These are phyloP conservation scores for Drosophila parvula DNA, from an alignment of 1,140 invertebrate species.

Conservation along the genomic window DNA sequence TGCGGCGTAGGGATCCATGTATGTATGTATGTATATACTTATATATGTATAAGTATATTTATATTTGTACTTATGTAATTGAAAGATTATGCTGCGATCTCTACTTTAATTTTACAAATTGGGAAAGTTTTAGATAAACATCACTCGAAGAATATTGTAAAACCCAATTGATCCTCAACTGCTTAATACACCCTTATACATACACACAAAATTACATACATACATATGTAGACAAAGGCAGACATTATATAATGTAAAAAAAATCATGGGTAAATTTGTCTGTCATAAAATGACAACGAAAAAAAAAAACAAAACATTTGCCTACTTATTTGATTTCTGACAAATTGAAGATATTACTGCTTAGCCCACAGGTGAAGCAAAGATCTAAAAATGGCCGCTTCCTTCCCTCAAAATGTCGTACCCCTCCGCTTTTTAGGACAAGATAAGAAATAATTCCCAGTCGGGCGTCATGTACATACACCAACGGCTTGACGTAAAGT, in stretches of 20 bases:
- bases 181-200: neutral
- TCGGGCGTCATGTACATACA: neutral
- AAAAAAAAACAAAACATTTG: slow-evolving; percentile 31
- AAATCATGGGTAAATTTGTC: neutral
- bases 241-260: neutral
- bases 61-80: slow-evolving; percentile 5
- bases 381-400: slow-evolving; percentile 4
- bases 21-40: neutral
- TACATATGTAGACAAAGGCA: neutral
- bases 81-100: neutral
- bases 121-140: neutral
- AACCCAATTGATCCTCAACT: neutral
- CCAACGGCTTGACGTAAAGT: neutral
- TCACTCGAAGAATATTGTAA: neutral
- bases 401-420: too few relatives aligned
- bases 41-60: neutral
- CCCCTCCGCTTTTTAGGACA: neutral
- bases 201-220: too few relatives aligned
- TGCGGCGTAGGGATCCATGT: slow-evolving; percentile 18
- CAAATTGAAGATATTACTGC: slow-evolving; percentile 1
- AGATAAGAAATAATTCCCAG: slow-evolving; percentile 2
- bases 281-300: neutral
- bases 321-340: slow-evolving; percentile 46
- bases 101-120: neutral
- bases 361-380: neutral